Evolutionary conservation across 2,888 invertebrate species (phyloP).

Genomic region (Idaea aversata): DNA sequence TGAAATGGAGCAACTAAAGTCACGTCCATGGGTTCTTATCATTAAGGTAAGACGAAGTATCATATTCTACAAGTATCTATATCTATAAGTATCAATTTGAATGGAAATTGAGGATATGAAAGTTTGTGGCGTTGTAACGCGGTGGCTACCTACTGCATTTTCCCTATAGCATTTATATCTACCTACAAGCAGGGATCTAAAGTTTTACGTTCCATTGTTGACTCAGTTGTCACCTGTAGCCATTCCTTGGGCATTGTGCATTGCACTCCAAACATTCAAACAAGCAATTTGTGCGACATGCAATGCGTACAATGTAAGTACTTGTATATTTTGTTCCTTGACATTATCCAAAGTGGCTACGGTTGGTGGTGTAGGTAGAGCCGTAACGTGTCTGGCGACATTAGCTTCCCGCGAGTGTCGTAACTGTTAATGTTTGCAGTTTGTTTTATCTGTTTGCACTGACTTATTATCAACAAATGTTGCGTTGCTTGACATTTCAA

Average conservation of each 20-base stretch:
- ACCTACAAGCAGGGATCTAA: slow-evolving; percentile 22
- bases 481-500: slow-evolving; percentile 20
- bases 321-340: slow-evolving; percentile 32
- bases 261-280: slow-evolving; percentile 57
- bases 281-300: slow-evolving; percentile 51
- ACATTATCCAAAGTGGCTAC: slow-evolving; percentile 32
- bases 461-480: slow-evolving; percentile 33
- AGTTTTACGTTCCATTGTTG: slow-evolving; percentile 45
- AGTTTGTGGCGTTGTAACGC: slow-evolving; percentile 28
- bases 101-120: slow-evolving; percentile 30
- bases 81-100: slow-evolving; percentile 21
- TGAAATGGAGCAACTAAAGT: too few species aligned
- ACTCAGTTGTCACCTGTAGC: slow-evolving; percentile 59
- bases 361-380: slow-evolving; percentile 10
- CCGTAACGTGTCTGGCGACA: slow-evolving; percentile 35
- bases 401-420: slow-evolving; percentile 41
- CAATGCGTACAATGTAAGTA: slow-evolving; percentile 24
- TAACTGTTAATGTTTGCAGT: slow-evolving; percentile 45
- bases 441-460: slow-evolving; percentile 40
- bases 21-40: too few species aligned
- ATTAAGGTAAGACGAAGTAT: too few species aligned
- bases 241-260: slow-evolving; percentile 60
- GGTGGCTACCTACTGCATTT: slow-evolving; percentile 25
- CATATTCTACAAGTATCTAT: too few species aligned
- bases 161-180: too few species aligned